phyloP scores from a whole-genome alignment of 64 coral and sea anemone species.

The Orbicella faveolata region DNA sequence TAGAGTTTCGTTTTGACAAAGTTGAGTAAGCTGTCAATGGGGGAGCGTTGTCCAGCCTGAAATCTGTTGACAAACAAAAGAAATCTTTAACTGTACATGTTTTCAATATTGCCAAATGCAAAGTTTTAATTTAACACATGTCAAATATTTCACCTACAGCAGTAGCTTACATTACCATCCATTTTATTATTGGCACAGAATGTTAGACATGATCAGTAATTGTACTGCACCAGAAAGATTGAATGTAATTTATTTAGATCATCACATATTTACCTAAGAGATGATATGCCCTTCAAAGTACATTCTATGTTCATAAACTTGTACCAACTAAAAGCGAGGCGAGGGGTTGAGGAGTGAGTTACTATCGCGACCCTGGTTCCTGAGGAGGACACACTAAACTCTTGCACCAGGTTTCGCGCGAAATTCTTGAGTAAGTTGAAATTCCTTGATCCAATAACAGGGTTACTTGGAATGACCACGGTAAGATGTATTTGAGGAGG shows the following conservation, averaged over 20 bases:
- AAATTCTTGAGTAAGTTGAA: slow-evolving; percentile 18
- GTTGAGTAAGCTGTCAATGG: not conserved
- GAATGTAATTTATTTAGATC: too few species aligned
- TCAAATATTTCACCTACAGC: too few species aligned
- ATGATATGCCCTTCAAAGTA: slow-evolving; percentile 12
- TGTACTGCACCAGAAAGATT: too few species aligned
- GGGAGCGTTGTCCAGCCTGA: not conserved
- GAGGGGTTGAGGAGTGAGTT: slow-evolving; percentile 8
- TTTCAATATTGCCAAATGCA: too few species aligned
- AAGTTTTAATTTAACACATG: too few species aligned
- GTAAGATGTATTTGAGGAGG: slow-evolving; percentile 20
- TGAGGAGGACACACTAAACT: slow-evolving; percentile 36
- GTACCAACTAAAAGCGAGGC: slow-evolving; percentile 6
- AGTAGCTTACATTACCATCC: too few species aligned
- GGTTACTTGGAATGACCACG: not conserved
- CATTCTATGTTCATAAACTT: slow-evolving; percentile 50
- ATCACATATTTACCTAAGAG: not conserved
- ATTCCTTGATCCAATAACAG: slow-evolving; percentile 13
- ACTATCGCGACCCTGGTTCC: slow-evolving; percentile 50
- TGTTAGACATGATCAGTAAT: too few species aligned
- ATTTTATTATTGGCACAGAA: too few species aligned
- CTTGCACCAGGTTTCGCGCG: slow-evolving; percentile 11
- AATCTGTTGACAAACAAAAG: not conserved
- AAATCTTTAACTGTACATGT: not conserved
- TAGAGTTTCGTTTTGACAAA: not conserved